Evolutionary conservation across 1,140 invertebrate genomes (phyloP), one percentile per base, ranked within the genome.

Genomic region (Piezodorus guildinii): DNA sequence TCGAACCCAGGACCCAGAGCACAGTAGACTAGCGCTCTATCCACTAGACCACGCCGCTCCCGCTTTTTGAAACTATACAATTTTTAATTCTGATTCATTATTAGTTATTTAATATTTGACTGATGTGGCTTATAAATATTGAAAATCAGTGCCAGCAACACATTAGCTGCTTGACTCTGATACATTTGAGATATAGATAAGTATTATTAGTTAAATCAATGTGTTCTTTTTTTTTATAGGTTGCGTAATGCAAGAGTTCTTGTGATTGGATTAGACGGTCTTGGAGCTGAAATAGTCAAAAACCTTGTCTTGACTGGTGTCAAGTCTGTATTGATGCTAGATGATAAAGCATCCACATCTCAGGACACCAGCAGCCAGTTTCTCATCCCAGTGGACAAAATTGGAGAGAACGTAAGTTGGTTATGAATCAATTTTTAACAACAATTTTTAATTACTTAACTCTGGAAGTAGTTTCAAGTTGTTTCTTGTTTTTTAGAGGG

Each of bases 281-380:
- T 98, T 23, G 94, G 92, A 39, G 93, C 94, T 25, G 96, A 99
- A 81, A 84, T 96, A 49, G 87, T 90, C 0, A 99, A 99, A 74
- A 99, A 98, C 78, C 85, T 98, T 60, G 88, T 98, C 70, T 77
- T 99, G 19, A 84, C 92, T 58, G 96, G 96, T 49, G 86, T 99
- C 0, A 93, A 95, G 70, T 87, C 87, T 15, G 77, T 99, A 0
- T 92, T 86, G 34, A 77, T 99, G 52, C 76, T 96, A 62, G 96
- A 99, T 77, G 80, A 87, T 73, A 78, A 82, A 64, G 73, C 80
- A 71, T 79, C 93, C 0, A 85, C 84, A 17, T 76, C 85, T 70
- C 81, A 85, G 63, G 92, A 96, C 74, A 75, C 79, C 15, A 82
- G 80, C 64, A 84, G 85, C 6, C 91, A 96, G 71, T 96, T 96